phyloP scores from a whole-genome alignment of 2,113 vertebrate genomes.

The Caranx melampygus region DNA sequence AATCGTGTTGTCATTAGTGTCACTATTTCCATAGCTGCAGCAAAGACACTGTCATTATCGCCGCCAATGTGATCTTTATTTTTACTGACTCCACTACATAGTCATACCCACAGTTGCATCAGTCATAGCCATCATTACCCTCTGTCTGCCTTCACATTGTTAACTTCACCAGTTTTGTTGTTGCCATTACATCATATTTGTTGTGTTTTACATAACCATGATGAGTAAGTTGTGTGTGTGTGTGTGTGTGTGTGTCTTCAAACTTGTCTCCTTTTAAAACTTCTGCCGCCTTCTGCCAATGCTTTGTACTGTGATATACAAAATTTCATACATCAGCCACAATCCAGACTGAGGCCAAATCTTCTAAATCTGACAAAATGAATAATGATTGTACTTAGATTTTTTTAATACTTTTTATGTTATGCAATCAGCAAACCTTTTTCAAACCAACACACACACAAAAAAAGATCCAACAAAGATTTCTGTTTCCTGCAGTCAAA shows the following conservation, averaged over 20 bases:
- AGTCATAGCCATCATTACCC: background rate
- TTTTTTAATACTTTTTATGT: background rate
- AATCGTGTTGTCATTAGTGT: background rate
- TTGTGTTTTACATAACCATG: slow-evolving; percentile 42
- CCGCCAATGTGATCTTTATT: background rate
- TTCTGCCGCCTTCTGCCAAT: slow-evolving; percentile 27
- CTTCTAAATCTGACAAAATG: background rate
- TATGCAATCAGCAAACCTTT: slow-evolving; percentile 4
- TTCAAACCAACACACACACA: slow-evolving; percentile 5
- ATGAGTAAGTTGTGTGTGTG: slow-evolving; percentile 40
- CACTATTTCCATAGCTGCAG: background rate
- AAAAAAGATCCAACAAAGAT: slow-evolving; percentile 6
- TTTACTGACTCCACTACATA: background rate
- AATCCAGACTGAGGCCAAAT: background rate
- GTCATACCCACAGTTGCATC: slow-evolving; percentile 13
- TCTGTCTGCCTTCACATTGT: slow-evolving; percentile 10
- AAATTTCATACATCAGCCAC: slow-evolving; percentile 8
- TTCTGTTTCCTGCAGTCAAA: slow-evolving; percentile 17
- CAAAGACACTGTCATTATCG: background rate
- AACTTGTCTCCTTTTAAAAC: slow-evolving; percentile 15
- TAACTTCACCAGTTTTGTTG: slow-evolving; percentile 23
- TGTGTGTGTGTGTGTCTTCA: slow-evolving; percentile 12
- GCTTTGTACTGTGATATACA: slow-evolving; percentile 9
- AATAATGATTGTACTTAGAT: slow-evolving; percentile 1
- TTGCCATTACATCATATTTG: slow-evolving; percentile 46